phyloP scores from a whole-genome alignment of 1,140 invertebrate species.

The Pogonognathellus flavescens region DNA sequence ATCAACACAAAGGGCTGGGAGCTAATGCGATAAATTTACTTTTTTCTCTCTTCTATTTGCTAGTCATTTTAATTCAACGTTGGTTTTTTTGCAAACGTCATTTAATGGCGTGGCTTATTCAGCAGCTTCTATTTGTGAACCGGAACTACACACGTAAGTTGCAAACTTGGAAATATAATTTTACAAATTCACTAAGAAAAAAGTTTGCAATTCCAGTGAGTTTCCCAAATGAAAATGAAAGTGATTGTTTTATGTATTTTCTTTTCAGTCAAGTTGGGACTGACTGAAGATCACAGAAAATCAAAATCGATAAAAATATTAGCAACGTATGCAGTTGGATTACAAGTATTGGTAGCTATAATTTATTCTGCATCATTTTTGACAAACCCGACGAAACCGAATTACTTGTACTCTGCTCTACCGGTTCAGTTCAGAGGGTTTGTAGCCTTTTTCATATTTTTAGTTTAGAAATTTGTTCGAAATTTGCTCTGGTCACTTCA shows the following conservation, averaged over 20 bases:
- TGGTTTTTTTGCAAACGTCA: background rate
- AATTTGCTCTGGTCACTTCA: background rate
- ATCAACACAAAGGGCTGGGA: background rate
- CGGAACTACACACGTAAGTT: background rate
- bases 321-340: background rate
- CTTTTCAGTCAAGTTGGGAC: background rate
- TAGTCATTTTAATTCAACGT: background rate
- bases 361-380: background rate
- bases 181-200: background rate
- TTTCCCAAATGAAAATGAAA: no score
- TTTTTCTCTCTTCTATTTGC: background rate
- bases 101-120: background rate
- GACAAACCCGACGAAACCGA: background rate
- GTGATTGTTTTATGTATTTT: no score
- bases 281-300: background rate
- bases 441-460: background rate
- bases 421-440: background rate
- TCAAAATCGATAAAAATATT: background rate
- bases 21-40: background rate
- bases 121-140: background rate
- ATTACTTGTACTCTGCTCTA: background rate
- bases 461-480: background rate
- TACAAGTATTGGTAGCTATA: background rate
- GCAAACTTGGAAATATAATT: background rate
- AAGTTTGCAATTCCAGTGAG: no score